phyloP scores from a whole-genome alignment of 2,888 invertebrate species.

The Agonopterix heracliana region DNA sequence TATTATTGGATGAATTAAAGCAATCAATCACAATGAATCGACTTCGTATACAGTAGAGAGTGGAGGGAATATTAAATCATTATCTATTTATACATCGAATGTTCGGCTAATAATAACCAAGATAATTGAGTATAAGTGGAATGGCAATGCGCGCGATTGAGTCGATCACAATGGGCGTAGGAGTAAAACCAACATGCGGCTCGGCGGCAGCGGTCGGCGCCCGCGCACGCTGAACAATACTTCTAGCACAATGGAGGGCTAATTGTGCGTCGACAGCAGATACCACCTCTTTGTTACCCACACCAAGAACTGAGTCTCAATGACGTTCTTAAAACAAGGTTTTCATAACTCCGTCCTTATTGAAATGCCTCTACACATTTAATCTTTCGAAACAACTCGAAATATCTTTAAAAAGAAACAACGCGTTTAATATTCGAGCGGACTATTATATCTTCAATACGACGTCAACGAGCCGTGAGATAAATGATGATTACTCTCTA shows the following conservation, averaged over 20 bases:
- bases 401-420: too few relatives aligned
- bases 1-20: slow-evolving; percentile 37
- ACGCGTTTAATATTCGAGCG: slow-evolving; percentile 12
- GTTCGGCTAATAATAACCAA: slow-evolving; percentile 49
- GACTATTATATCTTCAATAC: slow-evolving; percentile 37
- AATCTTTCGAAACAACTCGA: slow-evolving; percentile 31
- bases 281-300: slow-evolving; percentile 44
- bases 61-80: slow-evolving; percentile 46
- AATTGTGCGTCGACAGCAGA: slow-evolving; percentile 71
- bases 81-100: slow-evolving; percentile 49
- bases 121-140: slow-evolving; percentile 58
- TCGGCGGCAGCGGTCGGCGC: slow-evolving; percentile 42
- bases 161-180: slow-evolving; percentile 65
- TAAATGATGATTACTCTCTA: slow-evolving; percentile 68
- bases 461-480: slow-evolving; percentile 65
- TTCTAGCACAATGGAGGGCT: slow-evolving; percentile 55
- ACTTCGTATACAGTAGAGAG: slow-evolving; percentile 24
- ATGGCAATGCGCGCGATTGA: slow-evolving; percentile 53
- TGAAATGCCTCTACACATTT: slow-evolving; percentile 3
- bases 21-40: slow-evolving; percentile 56
- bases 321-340: slow-evolving; percentile 27
- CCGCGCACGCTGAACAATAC: slow-evolving; percentile 45
- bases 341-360: not conserved
- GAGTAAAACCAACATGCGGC: slow-evolving; percentile 56
- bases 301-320: slow-evolving; percentile 29